A percentile compares a stretch with the other conserved stretches of the same genome.
Evolutionary conservation across 1,140 invertebrate genomes (phyloP).

Genomic region (Magallana ariakensis): DNA sequence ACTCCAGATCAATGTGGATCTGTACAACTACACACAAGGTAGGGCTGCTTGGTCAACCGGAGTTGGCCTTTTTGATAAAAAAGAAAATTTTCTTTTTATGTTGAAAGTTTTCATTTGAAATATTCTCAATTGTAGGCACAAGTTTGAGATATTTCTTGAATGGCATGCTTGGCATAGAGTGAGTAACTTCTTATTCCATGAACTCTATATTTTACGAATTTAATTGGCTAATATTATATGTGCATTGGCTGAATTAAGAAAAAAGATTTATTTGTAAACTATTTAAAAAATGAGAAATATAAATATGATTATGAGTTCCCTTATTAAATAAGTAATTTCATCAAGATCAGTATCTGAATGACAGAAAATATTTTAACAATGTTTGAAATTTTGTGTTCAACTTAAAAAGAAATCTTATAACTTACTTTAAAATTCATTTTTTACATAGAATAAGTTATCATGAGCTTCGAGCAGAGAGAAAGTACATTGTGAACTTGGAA

Average conservation of each 20-base stretch:
- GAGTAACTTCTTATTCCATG: neutral
- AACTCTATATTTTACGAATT: no score
- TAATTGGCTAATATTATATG: neutral
- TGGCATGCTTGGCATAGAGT: constrained; percentile 28
- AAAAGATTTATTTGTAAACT: neutral
- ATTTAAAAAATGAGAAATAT: no score
- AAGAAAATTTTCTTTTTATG: no score
- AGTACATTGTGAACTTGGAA: constrained; percentile 49
- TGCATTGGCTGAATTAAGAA: neutral
- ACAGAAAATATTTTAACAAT: no score
- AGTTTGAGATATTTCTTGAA: constrained; percentile 15
- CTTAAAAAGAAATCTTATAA: no score
- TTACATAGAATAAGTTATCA: neutral
- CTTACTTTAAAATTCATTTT: neutral
- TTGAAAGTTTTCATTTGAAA: no score
- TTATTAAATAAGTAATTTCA: no score
- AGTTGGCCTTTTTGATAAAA: no score
- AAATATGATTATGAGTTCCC: no score
- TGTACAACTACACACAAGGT: constrained; percentile 48
- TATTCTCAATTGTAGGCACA: neutral
- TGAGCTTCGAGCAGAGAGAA: constrained; percentile 18
- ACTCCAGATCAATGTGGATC: constrained; percentile 46
- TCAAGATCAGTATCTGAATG: no score
- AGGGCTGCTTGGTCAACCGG: neutral
- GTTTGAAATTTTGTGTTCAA: no score